These are phyloP conservation scores for Patiria pectinifera DNA, from an alignment of 53 echinoderm and acorn worm genomes.

Conservation along the genomic window DNA sequence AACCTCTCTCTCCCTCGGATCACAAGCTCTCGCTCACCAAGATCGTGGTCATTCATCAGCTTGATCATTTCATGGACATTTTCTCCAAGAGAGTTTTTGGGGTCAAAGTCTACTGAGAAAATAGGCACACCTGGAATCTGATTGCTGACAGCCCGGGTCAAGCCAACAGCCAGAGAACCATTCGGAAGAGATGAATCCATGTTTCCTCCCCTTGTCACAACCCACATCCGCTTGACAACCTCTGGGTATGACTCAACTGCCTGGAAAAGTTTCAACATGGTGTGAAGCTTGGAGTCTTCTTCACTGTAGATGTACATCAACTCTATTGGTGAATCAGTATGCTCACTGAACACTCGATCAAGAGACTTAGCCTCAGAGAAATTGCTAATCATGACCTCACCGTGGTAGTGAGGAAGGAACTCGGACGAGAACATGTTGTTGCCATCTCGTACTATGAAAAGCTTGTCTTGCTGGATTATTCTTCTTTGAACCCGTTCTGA, in stretches of 20 bases:
- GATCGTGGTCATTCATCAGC: constrained; percentile 33
- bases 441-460: constrained; percentile 55
- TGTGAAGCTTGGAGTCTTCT: constrained; percentile 22
- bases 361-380: constrained; percentile 55
- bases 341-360: constrained; percentile 31
- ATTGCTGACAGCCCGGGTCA: constrained; percentile 60
- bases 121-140: constrained; percentile 48
- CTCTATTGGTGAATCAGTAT: constrained; percentile 40
- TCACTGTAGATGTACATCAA: constrained; percentile 69
- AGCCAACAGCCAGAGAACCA: constrained; percentile 45
- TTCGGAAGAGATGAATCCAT: constrained; percentile 7
- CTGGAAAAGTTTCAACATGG: constrained; percentile 57
- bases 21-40: constrained; percentile 41
- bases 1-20: constrained; percentile 25
- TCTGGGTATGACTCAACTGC: constrained; percentile 43
- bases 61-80: constrained; percentile 50
- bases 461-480: constrained; percentile 33
- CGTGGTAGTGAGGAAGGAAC: constrained; percentile 40
- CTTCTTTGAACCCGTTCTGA: background rate
- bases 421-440: constrained; percentile 52
- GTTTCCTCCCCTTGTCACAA: constrained; percentile 8
- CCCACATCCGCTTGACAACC: too few species aligned
- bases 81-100: constrained; percentile 2
- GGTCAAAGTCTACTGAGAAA: constrained; percentile 59
- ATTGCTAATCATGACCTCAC: constrained; percentile 44